These are phyloP conservation scores for Pygmarrhopalites habei DNA, from an alignment of 1,140 invertebrate species.

Conservation along the genomic window DNA sequence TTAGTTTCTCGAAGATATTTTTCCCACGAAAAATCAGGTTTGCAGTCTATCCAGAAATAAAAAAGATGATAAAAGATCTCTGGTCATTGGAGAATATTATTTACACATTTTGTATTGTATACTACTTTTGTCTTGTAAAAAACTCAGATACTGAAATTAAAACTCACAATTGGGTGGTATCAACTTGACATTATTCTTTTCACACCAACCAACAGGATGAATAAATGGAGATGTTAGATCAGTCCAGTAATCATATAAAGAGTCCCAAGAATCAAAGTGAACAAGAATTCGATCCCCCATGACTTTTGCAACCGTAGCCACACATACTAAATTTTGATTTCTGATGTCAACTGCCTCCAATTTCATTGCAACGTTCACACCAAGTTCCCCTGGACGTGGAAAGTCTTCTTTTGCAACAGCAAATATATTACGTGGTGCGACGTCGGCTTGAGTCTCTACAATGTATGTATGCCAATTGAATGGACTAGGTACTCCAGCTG, in stretches of 20 bases:
- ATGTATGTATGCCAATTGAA: conserved; percentile 84
- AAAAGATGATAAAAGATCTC: no score
- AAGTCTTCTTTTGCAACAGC: conserved; percentile 48
- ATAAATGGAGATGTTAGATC: conserved; percentile 83
- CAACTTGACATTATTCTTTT: conserved; percentile 66
- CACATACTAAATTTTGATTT: conserved; percentile 59
- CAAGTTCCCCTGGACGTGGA: conserved; percentile 45
- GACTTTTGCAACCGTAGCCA: conserved; percentile 66
- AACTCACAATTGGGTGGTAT: conserved; percentile 77
- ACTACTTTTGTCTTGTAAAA: no score
- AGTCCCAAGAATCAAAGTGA: conserved; percentile 92
- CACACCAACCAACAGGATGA: conserved; percentile 88
- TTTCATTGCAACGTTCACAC: conserved; percentile 83
- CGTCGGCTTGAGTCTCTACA: conserved; percentile 62
- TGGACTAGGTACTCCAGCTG: conserved; percentile 53
- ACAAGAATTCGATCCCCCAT: conserved; percentile 78
- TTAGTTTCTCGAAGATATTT: conserved; percentile 71
- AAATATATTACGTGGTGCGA: conserved; percentile 74
- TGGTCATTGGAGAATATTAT: no score
- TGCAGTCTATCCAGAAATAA: no score
- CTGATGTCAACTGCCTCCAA: conserved; percentile 90
- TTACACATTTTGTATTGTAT: no score
- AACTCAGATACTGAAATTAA: no score
- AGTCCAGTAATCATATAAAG: conserved; percentile 90
- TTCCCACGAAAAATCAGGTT: conserved; percentile 78